Conservation (phyloP, 2,888 invertebrate genomes). For the Ennomos erosarius region DNA sequence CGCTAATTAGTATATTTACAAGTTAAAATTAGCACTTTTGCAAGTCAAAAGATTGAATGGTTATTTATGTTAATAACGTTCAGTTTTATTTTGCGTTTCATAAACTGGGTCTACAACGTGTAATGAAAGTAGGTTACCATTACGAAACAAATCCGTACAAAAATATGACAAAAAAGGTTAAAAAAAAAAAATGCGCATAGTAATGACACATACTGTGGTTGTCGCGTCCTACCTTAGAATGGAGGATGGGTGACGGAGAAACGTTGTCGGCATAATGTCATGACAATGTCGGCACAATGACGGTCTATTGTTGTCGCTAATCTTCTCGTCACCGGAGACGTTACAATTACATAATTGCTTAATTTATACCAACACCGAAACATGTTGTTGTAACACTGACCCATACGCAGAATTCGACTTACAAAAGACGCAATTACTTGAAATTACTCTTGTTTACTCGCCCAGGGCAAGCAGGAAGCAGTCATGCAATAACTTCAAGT, state of each 20-base stretch:
- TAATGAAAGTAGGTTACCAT: too few species aligned
- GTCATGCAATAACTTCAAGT: background rate
- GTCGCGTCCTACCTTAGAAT: too few species aligned
- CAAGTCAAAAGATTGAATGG: too few species aligned
- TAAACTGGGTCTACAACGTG: too few species aligned
- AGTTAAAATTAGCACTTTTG: too few species aligned
- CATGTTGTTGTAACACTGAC: background rate
- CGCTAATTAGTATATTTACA: too few species aligned
- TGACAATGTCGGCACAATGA: background rate
- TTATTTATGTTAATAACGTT: too few species aligned
- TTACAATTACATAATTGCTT: conserved; percentile 1
- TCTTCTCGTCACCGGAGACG: conserved; percentile 4
- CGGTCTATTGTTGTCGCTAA: conserved; percentile 5
- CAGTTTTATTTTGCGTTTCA: too few species aligned
- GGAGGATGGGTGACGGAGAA: background rate
- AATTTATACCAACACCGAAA: background rate
- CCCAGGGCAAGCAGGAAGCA: background rate
- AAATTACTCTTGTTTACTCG: background rate
- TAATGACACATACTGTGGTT: too few species aligned
- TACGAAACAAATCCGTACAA: too few species aligned
- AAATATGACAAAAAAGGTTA: too few species aligned
- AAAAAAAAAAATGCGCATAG: too few species aligned
- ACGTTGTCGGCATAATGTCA: background rate
- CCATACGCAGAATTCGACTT: background rate
- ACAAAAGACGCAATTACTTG: conserved; percentile 3